These are phyloP conservation scores for Myiozetetes cayanensis DNA, from an alignment of 2,113 vertebrate species.

Conservation along the genomic window DNA sequence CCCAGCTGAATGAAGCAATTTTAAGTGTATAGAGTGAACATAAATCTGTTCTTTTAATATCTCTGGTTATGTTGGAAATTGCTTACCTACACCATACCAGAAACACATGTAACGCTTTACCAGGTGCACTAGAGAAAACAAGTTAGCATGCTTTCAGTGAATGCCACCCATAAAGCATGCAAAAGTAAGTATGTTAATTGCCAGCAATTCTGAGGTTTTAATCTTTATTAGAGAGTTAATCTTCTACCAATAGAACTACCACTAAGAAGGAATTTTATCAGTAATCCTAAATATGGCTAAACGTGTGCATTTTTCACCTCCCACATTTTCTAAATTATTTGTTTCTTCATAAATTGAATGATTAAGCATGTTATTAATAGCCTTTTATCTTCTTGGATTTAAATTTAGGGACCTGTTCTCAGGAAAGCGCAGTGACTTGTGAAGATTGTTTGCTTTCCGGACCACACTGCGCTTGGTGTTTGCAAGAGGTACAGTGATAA, in stretches of 20 bases:
- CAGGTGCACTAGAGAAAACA: neutral
- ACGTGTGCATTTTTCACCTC: neutral
- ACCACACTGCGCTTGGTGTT: slow-evolving; percentile 92
- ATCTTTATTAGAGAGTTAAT: slow-evolving; percentile 15
- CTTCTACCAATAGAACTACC: neutral
- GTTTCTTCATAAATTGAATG: neutral
- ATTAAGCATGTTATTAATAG: slow-evolving; percentile 28
- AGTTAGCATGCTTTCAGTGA: neutral
- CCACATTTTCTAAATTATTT: neutral
- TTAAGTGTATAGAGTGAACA: neutral
- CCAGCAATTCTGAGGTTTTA: neutral
- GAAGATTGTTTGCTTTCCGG: slow-evolving; percentile 88
- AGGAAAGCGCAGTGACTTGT: slow-evolving; percentile 81
- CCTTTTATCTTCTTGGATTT: slow-evolving; percentile 48
- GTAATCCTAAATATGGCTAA: neutral
- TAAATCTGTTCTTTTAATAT: neutral
- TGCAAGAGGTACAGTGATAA: slow-evolving; percentile 85
- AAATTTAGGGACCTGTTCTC: slow-evolving; percentile 83
- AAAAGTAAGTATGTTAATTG: neutral
- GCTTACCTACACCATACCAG: neutral
- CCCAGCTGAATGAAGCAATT: neutral
- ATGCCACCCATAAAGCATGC: neutral
- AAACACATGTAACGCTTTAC: neutral
- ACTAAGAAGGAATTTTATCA: neutral
- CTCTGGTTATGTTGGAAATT: neutral